Conservation (phyloP, 2,113 vertebrate species). For the Sinocyclocheilus anshuiensis region DNA sequence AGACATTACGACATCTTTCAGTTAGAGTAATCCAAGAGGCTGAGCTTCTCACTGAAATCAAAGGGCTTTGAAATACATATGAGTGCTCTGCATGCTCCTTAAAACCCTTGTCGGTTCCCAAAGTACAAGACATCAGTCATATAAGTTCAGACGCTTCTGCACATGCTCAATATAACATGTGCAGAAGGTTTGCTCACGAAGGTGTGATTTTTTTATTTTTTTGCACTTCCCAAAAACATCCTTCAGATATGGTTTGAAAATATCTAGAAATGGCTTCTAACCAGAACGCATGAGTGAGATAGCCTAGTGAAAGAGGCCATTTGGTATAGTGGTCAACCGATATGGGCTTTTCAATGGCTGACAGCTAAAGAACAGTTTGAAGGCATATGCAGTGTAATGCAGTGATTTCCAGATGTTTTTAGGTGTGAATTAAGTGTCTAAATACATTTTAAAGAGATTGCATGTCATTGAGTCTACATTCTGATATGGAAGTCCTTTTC, state of each 20-base stretch:
- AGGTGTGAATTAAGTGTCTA: neutral
- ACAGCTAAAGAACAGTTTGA: neutral
- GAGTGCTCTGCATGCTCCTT: conserved; percentile 38
- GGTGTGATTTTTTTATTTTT: neutral
- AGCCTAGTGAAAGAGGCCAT: neutral
- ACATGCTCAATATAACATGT: neutral
- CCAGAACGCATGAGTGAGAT: neutral
- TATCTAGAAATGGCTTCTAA: conserved; percentile 8
- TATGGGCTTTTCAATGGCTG: neutral
- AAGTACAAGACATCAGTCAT: conserved; percentile 50
- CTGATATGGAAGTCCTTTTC: neutral
- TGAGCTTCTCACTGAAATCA: conserved; percentile 40
- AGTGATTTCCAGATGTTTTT: neutral
- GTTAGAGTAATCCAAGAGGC: conserved; percentile 63
- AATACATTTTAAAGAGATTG: neutral
- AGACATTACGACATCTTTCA: conserved; percentile 70
- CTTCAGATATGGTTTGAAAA: neutral
- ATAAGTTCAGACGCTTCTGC: conserved; percentile 43
- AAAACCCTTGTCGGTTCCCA: conserved; percentile 50
- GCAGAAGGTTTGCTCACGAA: neutral
- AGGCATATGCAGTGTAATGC: neutral
- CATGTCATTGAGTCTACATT: neutral
- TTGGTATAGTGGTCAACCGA: neutral
- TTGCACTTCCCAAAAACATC: neutral
- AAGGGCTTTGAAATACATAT: conserved; percentile 45